Percentiles rank a stretch among this genome's conserved stretches.
These are phyloP conservation scores for Drosophila kohkoa DNA, from an alignment of 1,140 invertebrate species.

Conservation along the genomic window DNA sequence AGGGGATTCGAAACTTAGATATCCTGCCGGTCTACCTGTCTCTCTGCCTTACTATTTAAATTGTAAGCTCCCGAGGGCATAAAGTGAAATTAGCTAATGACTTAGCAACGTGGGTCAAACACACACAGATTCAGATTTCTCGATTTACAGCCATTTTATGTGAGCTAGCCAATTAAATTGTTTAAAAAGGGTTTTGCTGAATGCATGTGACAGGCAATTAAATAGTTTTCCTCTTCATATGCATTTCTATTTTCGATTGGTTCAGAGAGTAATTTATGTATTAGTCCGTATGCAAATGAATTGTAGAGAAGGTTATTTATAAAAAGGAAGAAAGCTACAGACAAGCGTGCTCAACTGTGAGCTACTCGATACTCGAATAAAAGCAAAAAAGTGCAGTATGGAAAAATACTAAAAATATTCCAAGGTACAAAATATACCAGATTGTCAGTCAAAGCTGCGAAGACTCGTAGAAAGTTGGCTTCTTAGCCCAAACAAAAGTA, in stretches of 20 bases:
- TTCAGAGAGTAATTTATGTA: no score
- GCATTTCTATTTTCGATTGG: not conserved
- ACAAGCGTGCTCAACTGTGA: no score
- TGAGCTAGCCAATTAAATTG: not conserved
- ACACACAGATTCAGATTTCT: slow-evolving; percentile 2
- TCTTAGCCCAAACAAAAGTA: no score
- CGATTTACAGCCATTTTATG: not conserved
- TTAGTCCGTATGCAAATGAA: no score
- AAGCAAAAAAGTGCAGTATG: no score
- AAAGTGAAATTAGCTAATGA: slow-evolving; percentile 17
- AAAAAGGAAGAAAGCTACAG: no score
- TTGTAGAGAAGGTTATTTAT: no score
- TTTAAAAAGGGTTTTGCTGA: not conserved
- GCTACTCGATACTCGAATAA: no score
- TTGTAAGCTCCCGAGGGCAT: not conserved
- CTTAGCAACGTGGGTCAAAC: not conserved
- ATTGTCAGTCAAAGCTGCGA: no score
- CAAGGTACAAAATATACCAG: no score
- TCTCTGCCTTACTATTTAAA: slow-evolving; percentile 8
- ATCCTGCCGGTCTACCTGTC: not conserved
- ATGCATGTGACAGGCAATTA: not conserved
- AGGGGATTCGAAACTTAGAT: slow-evolving; percentile 1
- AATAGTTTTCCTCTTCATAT: not conserved
- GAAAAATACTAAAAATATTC: no score
- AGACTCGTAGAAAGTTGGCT: no score